Evolutionary conservation across 2,888 invertebrate genomes (phyloP).

Genomic region (Tiphia femorata): DNA sequence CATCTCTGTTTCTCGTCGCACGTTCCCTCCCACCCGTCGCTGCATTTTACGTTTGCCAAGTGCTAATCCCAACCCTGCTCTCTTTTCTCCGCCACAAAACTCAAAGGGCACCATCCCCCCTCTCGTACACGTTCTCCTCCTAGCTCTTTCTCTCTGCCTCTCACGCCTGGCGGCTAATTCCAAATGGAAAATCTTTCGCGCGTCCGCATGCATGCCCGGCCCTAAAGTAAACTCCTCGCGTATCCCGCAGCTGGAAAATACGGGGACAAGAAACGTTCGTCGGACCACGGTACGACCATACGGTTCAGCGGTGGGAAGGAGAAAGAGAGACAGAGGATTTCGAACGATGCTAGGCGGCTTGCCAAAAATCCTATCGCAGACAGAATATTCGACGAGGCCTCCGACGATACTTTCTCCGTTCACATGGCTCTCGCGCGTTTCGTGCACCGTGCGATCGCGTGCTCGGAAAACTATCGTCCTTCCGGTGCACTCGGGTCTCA

Average conservation of each 20-base stretch:
- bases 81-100: too few species aligned
- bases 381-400: constrained; percentile 31
- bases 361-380: constrained; percentile 35
- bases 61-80: too few species aligned
- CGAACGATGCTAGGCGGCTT: constrained; percentile 27
- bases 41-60: too few species aligned
- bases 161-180: too few species aligned
- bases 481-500: too few species aligned
- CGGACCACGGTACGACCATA: too few species aligned
- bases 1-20: too few species aligned
- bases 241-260: constrained; percentile 1
- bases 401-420: constrained; percentile 14
- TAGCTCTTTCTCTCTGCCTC: too few species aligned
- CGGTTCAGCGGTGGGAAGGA: neutral
- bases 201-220: neutral
- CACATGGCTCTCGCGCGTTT: neutral
- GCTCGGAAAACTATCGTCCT: constrained; percentile 15
- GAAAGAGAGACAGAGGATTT: neutral
- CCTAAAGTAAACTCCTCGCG: constrained; percentile 9
- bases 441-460: neutral
- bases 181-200: constrained; percentile 23
- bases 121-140: too few species aligned
- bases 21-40: too few species aligned
- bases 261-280: constrained; percentile 2
- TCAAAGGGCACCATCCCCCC: too few species aligned